Evolutionary conservation across 2,113 vertebrate genomes (phyloP), one percentile per base, ranked within the genome.

Genomic region (Carassius carassius): DNA sequence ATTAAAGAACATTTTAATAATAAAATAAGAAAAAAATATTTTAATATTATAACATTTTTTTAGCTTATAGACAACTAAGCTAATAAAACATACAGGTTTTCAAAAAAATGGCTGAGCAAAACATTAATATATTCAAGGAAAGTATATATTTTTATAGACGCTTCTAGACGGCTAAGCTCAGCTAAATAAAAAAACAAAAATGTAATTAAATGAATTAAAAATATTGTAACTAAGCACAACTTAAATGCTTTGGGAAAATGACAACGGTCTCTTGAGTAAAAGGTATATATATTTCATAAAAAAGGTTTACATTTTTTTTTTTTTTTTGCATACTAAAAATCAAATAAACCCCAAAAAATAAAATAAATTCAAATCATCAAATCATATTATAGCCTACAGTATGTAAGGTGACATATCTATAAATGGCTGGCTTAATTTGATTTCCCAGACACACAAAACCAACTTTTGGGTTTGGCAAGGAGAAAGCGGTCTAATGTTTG

Each of bases 401-500:
- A 84, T 78, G 29, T 16, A 67, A 84, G 74, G 12, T 78, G 62
- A 78, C 60, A 78, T 49, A 49, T 41, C 41, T 51, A n/a, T 65
- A 17, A 16, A 84, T 16, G 44, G 16, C 5, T 23, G 44, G 44
- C 21, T 78, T 37, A 21, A 41, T 29, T 47, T 47, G n/a, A 79
- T 79, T 65, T 63, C 58, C 37, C 78, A 79, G 78, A 81, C 83
- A 41, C 49, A 25, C 65, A 44, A 69, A 70, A 84, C 49, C 49
- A 32, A 85, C 29, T 14, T 79, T 70, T 25, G 47, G 74, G 73
- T 78, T 84, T 78, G 83, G 62, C 41, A 14, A 44, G 3, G 74
- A 78, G 7, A 13, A 19, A 35, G 63, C 23, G 62, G 79, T 81
- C 83, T 69, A 67, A 63, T 77, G 58, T 65, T 77, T 77, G 11